Percentiles rank a stretch among this genome's conserved stretches.
Evolutionary conservation across 2,888 invertebrate species (phyloP).

Genomic region (Tipula confusa): DNA sequence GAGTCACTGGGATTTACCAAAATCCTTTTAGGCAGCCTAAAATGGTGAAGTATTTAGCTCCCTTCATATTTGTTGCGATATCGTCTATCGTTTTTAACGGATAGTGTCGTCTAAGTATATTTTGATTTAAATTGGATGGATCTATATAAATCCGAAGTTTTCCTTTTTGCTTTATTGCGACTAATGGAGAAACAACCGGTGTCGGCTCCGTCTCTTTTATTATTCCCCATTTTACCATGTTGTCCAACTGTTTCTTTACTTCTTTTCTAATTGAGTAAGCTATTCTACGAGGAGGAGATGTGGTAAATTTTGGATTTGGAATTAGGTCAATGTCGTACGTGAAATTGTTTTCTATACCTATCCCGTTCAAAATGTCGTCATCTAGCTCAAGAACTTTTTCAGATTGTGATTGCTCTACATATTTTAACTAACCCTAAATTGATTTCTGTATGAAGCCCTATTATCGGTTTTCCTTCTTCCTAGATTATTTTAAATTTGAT

Average conservation of each 20-base stretch:
- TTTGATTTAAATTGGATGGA: conserved; percentile 33
- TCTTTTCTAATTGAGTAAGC: conserved; percentile 35
- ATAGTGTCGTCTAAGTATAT: conserved; percentile 35
- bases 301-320: conserved; percentile 35
- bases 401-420: no score
- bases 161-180: conserved; percentile 34
- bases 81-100: conserved; percentile 35
- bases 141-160: conserved; percentile 35
- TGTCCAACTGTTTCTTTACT: conserved; percentile 36
- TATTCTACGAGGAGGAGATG: conserved; percentile 34
- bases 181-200: conserved; percentile 35
- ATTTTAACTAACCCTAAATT: no score
- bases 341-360: conserved; percentile 35
- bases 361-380: conserved; percentile 27
- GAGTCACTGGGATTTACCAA: conserved; percentile 36
- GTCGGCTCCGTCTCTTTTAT: conserved; percentile 34
- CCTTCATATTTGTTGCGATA: conserved; percentile 35
- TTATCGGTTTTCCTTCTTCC: no score
- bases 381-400: no score
- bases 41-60: no score
- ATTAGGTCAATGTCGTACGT: conserved; percentile 36
- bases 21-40: no score
- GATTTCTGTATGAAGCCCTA: no score
- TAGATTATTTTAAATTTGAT: no score
- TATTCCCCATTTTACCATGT: no score